Base-by-base conservation (phyloP, 1,140 invertebrate species). In the Holcopasites calliopsidis region DNA sequence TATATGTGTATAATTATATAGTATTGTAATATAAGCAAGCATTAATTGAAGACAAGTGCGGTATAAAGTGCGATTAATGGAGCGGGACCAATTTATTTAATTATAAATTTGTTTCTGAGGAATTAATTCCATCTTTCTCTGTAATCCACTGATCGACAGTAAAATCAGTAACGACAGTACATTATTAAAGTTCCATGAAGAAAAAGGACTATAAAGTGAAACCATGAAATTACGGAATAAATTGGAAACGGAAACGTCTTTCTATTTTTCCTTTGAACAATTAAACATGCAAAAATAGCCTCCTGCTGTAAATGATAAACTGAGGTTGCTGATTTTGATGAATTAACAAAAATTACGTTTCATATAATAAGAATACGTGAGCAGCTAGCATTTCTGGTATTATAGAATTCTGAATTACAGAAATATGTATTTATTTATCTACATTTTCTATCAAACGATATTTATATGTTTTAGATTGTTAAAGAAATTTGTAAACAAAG, bases 391-490 rank as follows among this genome's bases (percentile, higher is more conserved):
- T 66, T 66, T 28, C 13, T 47, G 28, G 21, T 44, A 70, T 10
- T 70, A 55, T 31, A 10, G n/a, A 7, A 35, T 11, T 26, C 33
- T 70, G 21, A 54, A 47, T 50, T 52, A 76, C 79, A 74, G 77
- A 76, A 76, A 79, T 80, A 76, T 80, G 83, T 79, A 84, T 84
- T 84, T 84, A 85, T 85, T 81, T 85, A 84, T 82, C 71, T 87
- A 62, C 87, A 83, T 86, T 88, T 82, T 85, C 83, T 82, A 88
- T 80, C 86, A 82, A 87, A 79, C 79, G 87, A 87, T 86, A 84
- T 88, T 86, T 89, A 87, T 88, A 88, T 82, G 55, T 90, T 88
- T 90, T 89, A 77, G 86, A 88, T 85, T 84, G 68, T 72, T 72
- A 76, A 79, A 85, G 65, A 86, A 84, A 87, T 87, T 85, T 86